Base-by-base conservation (phyloP, 1,140 invertebrate species). In the Laupala kohalensis region DNA sequence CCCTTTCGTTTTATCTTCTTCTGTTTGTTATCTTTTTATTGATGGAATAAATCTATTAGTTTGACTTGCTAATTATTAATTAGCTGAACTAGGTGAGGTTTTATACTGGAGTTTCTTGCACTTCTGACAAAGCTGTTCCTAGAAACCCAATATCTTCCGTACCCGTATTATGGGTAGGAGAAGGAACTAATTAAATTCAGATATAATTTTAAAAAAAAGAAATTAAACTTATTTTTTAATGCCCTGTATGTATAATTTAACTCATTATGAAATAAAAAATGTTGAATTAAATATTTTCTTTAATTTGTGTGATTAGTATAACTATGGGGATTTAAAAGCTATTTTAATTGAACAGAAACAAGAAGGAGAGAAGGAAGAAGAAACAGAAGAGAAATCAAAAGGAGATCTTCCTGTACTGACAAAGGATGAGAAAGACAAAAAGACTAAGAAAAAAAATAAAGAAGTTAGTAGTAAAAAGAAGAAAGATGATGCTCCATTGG, bases 381-480 rank as follows among this genome's bases (percentile, higher is more conserved):
- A 53, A 19, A 9, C 37, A 13, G 37, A 53, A 53, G 37, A 53
- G 37, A 53, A 53, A 53, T 13, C 37, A 53, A 53, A 53, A 53
- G 37, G 37, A 13, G 37, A 53, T 53, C 37, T 53, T 9, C 37
- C 37, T 13, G 19, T 53, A 13, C 82, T 69, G 80, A 86, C 80
- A 80, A 88, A 78, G 79, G 84, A 75, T 79, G 90, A 79, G 80
- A 89, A 83, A 82, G 88, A 82, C 81, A 84, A 81, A 81, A 84
- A 78, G 80, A 87, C 79, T 79, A 76, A 72, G 86, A 89, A 76
- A 85, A 89, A 73, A 73, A 6, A 65, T 5, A 69, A 63, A 25
- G 80, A 81, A 72, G 80, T 79, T 68, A 12, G 62, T 0, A 79
- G 79, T 23, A 80, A 77, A 9, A 79, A 76, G 25, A 80, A 79